phyloP scores from a whole-genome alignment of 2,113 vertebrate genomes.

The Orcinus orca region DNA sequence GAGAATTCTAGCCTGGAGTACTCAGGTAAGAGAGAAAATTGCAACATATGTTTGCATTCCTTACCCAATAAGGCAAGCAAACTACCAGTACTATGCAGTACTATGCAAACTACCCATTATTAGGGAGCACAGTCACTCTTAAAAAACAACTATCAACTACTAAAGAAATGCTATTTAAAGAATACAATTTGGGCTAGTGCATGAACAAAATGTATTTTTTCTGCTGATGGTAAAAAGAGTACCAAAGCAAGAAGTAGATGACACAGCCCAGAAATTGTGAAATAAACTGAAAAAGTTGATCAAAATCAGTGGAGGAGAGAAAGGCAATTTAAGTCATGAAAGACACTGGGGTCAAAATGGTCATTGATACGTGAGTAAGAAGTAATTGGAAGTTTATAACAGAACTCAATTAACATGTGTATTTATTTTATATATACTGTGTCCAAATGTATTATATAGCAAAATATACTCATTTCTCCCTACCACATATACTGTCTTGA shows the following conservation, averaged over 20 bases:
- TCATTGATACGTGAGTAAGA: not conserved
- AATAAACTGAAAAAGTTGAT: not conserved
- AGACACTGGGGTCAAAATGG: not conserved
- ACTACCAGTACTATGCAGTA: not conserved
- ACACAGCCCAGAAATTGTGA: not conserved
- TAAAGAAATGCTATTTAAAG: not conserved
- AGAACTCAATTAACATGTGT: not conserved
- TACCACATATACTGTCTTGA: not conserved
- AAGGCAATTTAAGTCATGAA: not conserved
- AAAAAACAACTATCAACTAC: not conserved
- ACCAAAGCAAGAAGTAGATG: not conserved
- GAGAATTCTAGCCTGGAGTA: not conserved
- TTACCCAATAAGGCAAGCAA: not conserved
- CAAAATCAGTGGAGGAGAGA: not conserved
- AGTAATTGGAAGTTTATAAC: not conserved
- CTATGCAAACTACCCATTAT: not conserved
- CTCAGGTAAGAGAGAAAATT: not conserved
- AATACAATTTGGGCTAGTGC: not conserved
- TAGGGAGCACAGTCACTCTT: not conserved
- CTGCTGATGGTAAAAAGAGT: not conserved
- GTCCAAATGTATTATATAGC: not conserved
- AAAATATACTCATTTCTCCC: not conserved
- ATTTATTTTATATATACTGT: not conserved
- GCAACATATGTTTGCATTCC: not conserved
- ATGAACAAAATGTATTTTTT: not conserved